Percentiles rank a stretch among this genome's conserved stretches.
These are phyloP conservation scores for Misgurnus anguillicaudatus DNA, from an alignment of 2,113 vertebrate genomes.

Conservation along the genomic window DNA sequence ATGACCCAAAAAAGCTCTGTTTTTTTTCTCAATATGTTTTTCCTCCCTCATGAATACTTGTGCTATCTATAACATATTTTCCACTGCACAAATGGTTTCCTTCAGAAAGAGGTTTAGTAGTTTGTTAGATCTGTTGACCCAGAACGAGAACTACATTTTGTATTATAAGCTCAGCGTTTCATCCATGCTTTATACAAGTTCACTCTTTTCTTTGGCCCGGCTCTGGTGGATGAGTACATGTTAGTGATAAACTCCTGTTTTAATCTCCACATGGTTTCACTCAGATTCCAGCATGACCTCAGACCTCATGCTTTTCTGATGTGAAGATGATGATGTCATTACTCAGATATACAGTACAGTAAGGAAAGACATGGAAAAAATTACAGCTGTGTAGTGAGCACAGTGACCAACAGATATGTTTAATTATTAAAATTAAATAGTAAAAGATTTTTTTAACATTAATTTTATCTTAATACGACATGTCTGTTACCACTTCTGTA, in stretches of 20 bases:
- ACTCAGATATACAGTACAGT: constrained; percentile 65
- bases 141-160: constrained; percentile 21
- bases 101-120: constrained; percentile 1
- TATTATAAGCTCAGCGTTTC: constrained; percentile 13
- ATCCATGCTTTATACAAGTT: constrained; percentile 6
- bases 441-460: too few relatives aligned
- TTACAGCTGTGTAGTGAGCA: too few relatives aligned
- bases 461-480: too few relatives aligned
- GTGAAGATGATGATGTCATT: constrained; percentile 70
- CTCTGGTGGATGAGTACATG: constrained; percentile 20
- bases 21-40: background rate
- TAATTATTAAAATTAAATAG: too few relatives aligned
- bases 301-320: constrained; percentile 64
- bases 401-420: too few relatives aligned
- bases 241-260: constrained; percentile 49
- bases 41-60: background rate
- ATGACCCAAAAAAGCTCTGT: background rate
- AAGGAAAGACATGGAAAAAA: constrained; percentile 11
- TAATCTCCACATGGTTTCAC: constrained; percentile 28
- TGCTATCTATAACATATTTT: constrained; percentile 29
- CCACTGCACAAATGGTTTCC: constrained; percentile 19
- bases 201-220: background rate
- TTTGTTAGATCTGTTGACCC: constrained; percentile 19
- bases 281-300: background rate
- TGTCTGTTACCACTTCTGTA: too few relatives aligned